Percentiles rank a stretch among this genome's conserved stretches.
Evolutionary conservation across 1,140 invertebrate species (phyloP).

Genomic region (Hetaerina americana): DNA sequence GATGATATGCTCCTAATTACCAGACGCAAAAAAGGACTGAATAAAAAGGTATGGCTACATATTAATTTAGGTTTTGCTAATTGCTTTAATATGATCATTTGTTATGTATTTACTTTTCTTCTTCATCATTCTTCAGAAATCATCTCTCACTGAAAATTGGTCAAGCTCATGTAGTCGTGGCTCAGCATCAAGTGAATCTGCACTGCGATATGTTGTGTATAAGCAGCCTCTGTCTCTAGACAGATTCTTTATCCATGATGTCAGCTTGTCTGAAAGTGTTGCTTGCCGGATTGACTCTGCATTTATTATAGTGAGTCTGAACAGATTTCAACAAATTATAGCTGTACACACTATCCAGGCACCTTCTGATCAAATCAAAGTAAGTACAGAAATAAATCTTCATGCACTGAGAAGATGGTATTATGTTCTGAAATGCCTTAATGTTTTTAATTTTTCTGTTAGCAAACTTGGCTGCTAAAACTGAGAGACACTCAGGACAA

Average conservation of each 20-base stretch:
- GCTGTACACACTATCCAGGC: slow-evolving; percentile 43
- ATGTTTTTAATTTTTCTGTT: slow-evolving; percentile 14
- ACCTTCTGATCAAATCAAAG: slow-evolving; percentile 36
- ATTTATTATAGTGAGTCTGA: slow-evolving; percentile 43
- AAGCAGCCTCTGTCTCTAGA: slow-evolving; percentile 53
- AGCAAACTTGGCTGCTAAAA: slow-evolving; percentile 37
- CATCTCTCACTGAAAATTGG: slow-evolving; percentile 38
- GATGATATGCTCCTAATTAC: slow-evolving; percentile 58
- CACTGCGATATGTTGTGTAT: slow-evolving; percentile 45
- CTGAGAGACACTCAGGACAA: slow-evolving; percentile 38
- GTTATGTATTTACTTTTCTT: too few species aligned
- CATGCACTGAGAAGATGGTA: not conserved
- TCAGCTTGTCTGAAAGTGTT: slow-evolving; percentile 38
- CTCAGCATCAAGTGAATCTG: slow-evolving; percentile 19
- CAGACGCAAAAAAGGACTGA: slow-evolving; percentile 43
- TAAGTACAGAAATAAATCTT: slow-evolving; percentile 19
- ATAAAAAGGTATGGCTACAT: slow-evolving; percentile 36
- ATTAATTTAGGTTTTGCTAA: not conserved
- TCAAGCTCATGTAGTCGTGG: slow-evolving; percentile 30
- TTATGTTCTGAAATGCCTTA: not conserved
- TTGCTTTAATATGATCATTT: too few species aligned
- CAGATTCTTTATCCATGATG: slow-evolving; percentile 50
- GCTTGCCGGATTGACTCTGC: slow-evolving; percentile 38
- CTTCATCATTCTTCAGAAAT: slow-evolving; percentile 34
- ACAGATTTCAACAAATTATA: slow-evolving; percentile 44